Evolutionary conservation across 2,113 vertebrate genomes (phyloP), one percentile per base, ranked within the genome.

Genomic region (Larimichthys crocea): DNA sequence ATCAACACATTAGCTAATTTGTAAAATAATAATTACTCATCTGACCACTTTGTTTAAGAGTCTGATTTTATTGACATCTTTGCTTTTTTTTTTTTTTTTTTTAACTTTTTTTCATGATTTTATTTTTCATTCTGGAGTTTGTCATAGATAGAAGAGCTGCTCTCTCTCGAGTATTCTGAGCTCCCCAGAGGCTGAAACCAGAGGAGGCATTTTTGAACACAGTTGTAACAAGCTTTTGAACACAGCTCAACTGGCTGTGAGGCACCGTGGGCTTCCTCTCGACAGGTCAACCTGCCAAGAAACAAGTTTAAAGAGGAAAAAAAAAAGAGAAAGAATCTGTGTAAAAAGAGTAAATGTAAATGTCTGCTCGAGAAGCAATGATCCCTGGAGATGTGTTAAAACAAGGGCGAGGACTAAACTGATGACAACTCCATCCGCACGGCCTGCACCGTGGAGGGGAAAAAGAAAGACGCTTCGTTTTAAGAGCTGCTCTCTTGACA

Each of bases 351-450:
- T 88, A 74, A 83, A 90, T 90, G 91, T 92, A 92, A 93, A 93
- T 90, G 83, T 90, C 84, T 88, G 90, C 85, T 84, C 80, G 79
- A 84, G 73, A 88, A 86, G 80, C 86, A 85, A 70, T 55, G 74
- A 82, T 89, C 91, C 89, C 91, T 59, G 57, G 90, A 93, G 92
- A 90, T 81, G 78, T 88, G 92, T 92, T 92, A 88, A 91, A 93
- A 94, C 88, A 92, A 88, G 87, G 88, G 87, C 24, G 86, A 93
- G 87, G 89, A 92, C 81, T 85, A 85, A 92, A 89, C 90, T 85
- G 94, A 93, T 91, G 92, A 94, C 92, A 94, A 88, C 85, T 80
- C 76, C 80, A 75, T 93, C 87, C 76, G 71, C 80, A 79, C 59
- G 19, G 72, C 71, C 53, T 22, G 48, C 74, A 52, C 68, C n/a